phyloP scores from a whole-genome alignment of 37 sponge, comb jelly and placozoan genomes.

The Cladorhizidae sp. region DNA sequence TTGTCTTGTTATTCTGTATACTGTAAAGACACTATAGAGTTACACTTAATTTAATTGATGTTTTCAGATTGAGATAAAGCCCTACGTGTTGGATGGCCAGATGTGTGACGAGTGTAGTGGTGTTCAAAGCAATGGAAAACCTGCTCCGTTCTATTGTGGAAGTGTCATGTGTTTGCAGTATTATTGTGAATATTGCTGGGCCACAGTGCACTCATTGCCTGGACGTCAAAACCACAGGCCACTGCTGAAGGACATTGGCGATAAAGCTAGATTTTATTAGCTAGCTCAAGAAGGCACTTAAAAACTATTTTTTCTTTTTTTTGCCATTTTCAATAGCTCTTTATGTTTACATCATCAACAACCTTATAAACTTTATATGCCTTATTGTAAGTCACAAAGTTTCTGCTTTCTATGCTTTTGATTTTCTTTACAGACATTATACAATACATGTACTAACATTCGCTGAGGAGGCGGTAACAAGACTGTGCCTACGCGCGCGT shows the following conservation, averaged over 20 bases:
- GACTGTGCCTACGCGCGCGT: no score
- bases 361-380: no score
- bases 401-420: no score
- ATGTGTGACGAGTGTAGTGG: conserved; percentile 98
- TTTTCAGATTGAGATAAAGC: conserved; percentile 91
- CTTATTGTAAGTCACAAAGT: no score
- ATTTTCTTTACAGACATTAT: no score
- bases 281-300: neutral
- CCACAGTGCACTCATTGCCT: conserved; percentile 87
- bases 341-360: neutral
- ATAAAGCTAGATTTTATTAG: neutral
- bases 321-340: neutral
- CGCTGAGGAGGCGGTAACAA: no score
- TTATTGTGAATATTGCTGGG: conserved; percentile 98
- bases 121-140: conserved; percentile 81
- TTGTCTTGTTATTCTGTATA: neutral
- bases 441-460: no score
- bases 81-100: conserved; percentile 95
- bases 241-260: conserved; percentile 80
- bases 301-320: neutral
- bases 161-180: conserved; percentile 92
- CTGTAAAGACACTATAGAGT: neutral
- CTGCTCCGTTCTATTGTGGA: conserved; percentile 97
- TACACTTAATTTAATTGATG: neutral
- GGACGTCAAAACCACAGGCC: conserved; percentile 90